phyloP scores from a whole-genome alignment of 1,140 invertebrate species.

The Zaprionus africanus region DNA sequence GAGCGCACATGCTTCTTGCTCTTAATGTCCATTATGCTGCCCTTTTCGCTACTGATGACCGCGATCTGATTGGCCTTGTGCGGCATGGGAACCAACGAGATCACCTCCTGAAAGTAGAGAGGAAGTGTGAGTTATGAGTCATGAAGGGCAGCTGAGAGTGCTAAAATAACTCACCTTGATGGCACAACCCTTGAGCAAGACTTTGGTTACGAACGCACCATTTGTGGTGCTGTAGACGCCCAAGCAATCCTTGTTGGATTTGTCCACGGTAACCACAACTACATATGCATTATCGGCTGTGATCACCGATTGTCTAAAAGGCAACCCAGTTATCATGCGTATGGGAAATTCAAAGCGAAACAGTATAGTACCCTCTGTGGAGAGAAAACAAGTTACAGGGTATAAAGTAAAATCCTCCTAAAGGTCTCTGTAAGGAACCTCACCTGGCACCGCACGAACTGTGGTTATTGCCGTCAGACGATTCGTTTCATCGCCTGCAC shows the following conservation, averaged over 20 bases:
- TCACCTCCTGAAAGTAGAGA: slow-evolving; percentile 86
- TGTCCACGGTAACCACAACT: slow-evolving; percentile 92
- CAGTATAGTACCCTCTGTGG: slow-evolving; percentile 89
- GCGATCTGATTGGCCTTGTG: slow-evolving; percentile 93
- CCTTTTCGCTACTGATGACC: slow-evolving; percentile 95
- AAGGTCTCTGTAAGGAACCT: not conserved
- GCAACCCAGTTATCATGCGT: slow-evolving; percentile 87
- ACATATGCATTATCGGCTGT: slow-evolving; percentile 92
- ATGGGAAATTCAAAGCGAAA: slow-evolving; percentile 93
- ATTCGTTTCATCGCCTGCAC: slow-evolving; percentile 84
- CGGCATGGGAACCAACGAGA: slow-evolving; percentile 90
- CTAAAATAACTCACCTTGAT: slow-evolving; percentile 86
- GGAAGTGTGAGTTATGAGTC: not conserved
- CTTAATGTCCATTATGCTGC: slow-evolving; percentile 93
- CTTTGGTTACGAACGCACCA: slow-evolving; percentile 91
- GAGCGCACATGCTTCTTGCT: slow-evolving; percentile 91
- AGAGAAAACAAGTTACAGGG: not conserved
- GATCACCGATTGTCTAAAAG: slow-evolving; percentile 90
- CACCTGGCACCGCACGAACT: slow-evolving; percentile 90
- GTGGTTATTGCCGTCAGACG: slow-evolving; percentile 88
- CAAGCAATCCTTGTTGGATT: slow-evolving; percentile 92
- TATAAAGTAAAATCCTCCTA: not conserved
- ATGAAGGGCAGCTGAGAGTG: not conserved
- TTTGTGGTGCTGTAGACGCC: slow-evolving; percentile 93
- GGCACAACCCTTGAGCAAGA: slow-evolving; percentile 87